A percentile compares a stretch with the other conserved stretches of the same genome.
Conservation (phyloP, 23 tunicate species). For the Ascidia mentula region DNA sequence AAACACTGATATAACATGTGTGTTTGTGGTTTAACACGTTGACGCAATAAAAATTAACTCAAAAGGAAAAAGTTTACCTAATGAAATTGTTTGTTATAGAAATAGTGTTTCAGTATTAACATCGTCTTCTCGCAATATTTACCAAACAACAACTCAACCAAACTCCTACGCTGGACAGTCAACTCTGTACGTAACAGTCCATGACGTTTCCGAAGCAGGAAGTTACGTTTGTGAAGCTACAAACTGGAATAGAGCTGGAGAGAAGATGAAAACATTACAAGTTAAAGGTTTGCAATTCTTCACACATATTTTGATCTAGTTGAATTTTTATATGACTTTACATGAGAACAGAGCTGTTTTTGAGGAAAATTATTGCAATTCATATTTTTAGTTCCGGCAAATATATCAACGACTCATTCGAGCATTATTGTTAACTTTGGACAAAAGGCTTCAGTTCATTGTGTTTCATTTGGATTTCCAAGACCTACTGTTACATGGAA, state of each 20-base stretch:
- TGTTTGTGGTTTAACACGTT: too few relatives aligned
- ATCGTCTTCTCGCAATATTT: not conserved
- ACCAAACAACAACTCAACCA: not conserved
- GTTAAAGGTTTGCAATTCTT: not conserved
- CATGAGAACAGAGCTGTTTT: too few relatives aligned
- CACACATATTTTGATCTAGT: not conserved
- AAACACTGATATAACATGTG: too few relatives aligned
- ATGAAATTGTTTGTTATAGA: too few relatives aligned
- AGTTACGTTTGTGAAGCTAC: not conserved
- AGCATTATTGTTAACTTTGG: not conserved
- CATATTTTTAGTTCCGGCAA: not conserved
- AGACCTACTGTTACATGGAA: constrained; percentile 2
- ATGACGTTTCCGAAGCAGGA: not conserved
- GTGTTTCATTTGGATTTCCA: not conserved
- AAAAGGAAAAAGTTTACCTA: too few relatives aligned
- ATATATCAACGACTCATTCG: not conserved
- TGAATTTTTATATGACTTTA: too few relatives aligned
- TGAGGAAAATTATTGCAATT: not conserved
- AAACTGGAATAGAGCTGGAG: not conserved
- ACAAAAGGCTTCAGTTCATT: not conserved
- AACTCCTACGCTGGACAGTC: not conserved
- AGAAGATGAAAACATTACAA: not conserved
- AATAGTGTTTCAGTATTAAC: too few relatives aligned
- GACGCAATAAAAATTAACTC: too few relatives aligned
- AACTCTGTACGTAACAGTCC: not conserved